Percentiles rank a stretch among this genome's conserved stretches.
Conservation (phyloP, 2,113 vertebrate species). For the Chaetorhynchus papuensis region DNA sequence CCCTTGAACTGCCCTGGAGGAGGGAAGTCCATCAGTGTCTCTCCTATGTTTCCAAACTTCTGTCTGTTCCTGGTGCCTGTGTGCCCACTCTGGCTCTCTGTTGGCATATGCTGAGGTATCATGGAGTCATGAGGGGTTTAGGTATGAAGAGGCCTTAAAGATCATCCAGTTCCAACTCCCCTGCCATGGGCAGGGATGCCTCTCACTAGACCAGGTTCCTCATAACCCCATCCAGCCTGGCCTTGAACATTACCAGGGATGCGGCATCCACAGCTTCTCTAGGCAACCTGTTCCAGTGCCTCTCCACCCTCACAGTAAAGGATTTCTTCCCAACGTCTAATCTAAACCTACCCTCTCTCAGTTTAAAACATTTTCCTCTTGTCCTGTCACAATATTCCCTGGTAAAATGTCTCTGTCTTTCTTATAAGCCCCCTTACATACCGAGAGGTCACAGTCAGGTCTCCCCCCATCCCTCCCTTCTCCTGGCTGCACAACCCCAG, state of each 20-base stretch:
- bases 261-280: neutral
- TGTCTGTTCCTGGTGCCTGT: neutral
- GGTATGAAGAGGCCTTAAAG: neutral
- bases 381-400: fast-evolving
- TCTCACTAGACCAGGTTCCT: neutral
- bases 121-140: neutral
- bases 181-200: neutral
- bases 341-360: neutral
- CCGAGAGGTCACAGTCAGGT: neutral
- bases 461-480: fast-evolving
- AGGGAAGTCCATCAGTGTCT: neutral
- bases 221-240: neutral
- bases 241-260: neutral
- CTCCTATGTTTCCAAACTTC: neutral
- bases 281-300: neutral
- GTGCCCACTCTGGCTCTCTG: neutral
- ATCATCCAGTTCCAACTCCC: fast-evolving
- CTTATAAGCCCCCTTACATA: neutral
- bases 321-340: neutral
- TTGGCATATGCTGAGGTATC: fast-evolving
- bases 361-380: neutral
- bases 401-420: neutral
- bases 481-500: neutral
- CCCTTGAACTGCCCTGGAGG: neutral
- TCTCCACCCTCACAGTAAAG: neutral